Base-by-base conservation (phyloP, 2,113 vertebrate species). In the Glaucomys volans region DNA sequence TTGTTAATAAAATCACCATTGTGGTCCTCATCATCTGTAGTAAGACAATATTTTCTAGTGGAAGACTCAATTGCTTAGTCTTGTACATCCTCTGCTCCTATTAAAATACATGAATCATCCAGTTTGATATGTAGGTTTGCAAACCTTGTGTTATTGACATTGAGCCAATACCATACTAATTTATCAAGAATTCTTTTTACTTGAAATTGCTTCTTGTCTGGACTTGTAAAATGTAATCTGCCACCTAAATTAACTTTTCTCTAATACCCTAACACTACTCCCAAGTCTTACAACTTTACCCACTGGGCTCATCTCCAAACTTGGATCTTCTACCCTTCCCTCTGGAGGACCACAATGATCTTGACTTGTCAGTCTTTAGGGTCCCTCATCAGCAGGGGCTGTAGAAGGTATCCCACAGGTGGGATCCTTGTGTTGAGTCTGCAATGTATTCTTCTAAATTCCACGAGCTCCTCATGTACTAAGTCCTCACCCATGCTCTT, bases 41-140 rank as follows among this genome's bases (percentile, higher is more conserved):
- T 71, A 76, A 90, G 64, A 47, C 4, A 83, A 0, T 35, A 75
- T 80, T 96, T 86, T 28, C 76, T 67, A 62, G 88, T 67, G 17
- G 50, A 91, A 79, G 26, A 74, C 74, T 96, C 28, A 85, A 3
- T 67, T 91, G 22, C 20, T 93, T 92, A 71, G 22, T 64, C 11
- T 91, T 32, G 0, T 74, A 67, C 52, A 54, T 77, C 40, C 74
- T 66, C 50, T 54, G 12, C 1, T 91, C 1, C 20, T 95, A 52
- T 79, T 74, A 94, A 92, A 82, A 90, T 74, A 40, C 37, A 44
- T 47, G 40, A 76, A 50, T 96, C 69, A 89, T 13, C 37, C 22
- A 87, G 57, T 54, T 87, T 82, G 28, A 52, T 87, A 69, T 52
- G 17, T 69, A 35, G 69, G 28, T 75, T 94, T 94, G 50, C 13